Percentiles rank a stretch among this genome's conserved stretches.
phyloP scores from a whole-genome alignment of 2,797 vertebrate species.

The Oryzias sinensis region DNA sequence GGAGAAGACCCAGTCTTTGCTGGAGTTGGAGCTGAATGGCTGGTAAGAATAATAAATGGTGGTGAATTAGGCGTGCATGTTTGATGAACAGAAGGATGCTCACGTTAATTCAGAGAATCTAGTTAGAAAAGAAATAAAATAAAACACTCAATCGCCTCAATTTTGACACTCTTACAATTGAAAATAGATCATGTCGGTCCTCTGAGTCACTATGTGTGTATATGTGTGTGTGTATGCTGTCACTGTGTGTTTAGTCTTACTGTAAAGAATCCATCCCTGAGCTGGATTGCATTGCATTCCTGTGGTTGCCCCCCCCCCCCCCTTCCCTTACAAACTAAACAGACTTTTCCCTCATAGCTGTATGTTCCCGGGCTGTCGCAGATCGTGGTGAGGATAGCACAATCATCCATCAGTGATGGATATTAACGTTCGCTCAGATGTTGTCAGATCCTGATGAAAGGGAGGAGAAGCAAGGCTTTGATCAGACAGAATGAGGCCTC shows the following conservation, averaged over 20 bases:
- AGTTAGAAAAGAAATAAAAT: conserved; percentile 13
- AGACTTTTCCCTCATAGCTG: conserved; percentile 38
- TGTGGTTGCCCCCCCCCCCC: conserved; percentile 54
- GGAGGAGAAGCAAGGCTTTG: conserved; percentile 18
- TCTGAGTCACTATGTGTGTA: conserved; percentile 41
- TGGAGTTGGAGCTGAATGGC: conserved; percentile 92
- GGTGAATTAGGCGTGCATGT: conserved; percentile 27
- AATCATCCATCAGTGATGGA: conserved; percentile 53
- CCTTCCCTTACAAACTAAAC: conserved; percentile 21
- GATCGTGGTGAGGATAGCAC: conserved; percentile 30
- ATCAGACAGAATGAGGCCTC: conserved; percentile 37
- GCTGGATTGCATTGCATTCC: conserved; percentile 66
- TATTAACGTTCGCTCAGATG: conserved; percentile 29
- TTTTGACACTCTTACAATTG: conserved; percentile 33
- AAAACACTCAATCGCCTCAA: conserved; percentile 22
- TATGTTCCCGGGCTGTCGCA: conserved; percentile 61
- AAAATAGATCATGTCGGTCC: conserved; percentile 40
- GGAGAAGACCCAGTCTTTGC: conserved; percentile 92
- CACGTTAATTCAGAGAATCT: conserved; percentile 7
- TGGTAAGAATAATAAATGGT: conserved; percentile 79
- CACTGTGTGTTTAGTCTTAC: conserved; percentile 53
- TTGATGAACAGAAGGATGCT: conserved; percentile 35
- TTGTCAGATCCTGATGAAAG: conserved; percentile 35
- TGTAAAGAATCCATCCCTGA: conserved; percentile 58
- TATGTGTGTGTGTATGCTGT: conserved; percentile 32